A percentile compares a stretch with the other conserved stretches of the same genome.
Conservation (phyloP, 2,888 invertebrate genomes). For the Hyppa rectilinea region DNA sequence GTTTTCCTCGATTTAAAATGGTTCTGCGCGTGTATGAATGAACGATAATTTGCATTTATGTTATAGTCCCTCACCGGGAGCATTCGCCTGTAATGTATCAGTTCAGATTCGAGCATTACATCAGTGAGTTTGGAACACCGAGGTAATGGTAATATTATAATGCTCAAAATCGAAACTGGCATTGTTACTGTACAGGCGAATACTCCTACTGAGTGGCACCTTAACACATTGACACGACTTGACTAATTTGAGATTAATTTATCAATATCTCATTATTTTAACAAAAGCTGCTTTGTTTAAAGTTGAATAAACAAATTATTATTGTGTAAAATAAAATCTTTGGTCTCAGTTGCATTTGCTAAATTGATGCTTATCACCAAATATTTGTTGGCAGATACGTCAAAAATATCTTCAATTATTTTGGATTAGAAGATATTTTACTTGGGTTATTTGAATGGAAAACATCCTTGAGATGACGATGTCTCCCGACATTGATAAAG, state of each 20-base stretch:
- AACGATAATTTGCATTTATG: conserved; percentile 62
- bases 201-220: too few relatives aligned
- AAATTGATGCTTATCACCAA: conserved; percentile 13
- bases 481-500: conserved; percentile 64
- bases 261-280: conserved; percentile 15
- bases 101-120: too few relatives aligned
- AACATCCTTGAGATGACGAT: conserved; percentile 72
- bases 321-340: conserved; percentile 13
- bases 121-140: too few relatives aligned
- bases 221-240: conserved; percentile 37
- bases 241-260: conserved; percentile 46
- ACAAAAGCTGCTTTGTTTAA: conserved; percentile 23
- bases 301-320: conserved; percentile 16
- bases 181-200: too few relatives aligned
- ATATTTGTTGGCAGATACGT: conserved; percentile 5
- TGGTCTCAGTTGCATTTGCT: conserved; percentile 51
- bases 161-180: too few relatives aligned
- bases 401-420: conserved; percentile 15
- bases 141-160: too few relatives aligned
- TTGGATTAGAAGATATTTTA: conserved; percentile 18
- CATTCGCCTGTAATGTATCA: too few relatives aligned
- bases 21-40: conserved; percentile 61
- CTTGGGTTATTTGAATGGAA: conserved; percentile 63
- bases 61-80: too few relatives aligned
- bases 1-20: conserved; percentile 70